A percentile compares a stretch with the other conserved stretches of the same genome.
Conservation (phyloP, 2,113 vertebrate species). For the Haemorhous mexicanus region DNA sequence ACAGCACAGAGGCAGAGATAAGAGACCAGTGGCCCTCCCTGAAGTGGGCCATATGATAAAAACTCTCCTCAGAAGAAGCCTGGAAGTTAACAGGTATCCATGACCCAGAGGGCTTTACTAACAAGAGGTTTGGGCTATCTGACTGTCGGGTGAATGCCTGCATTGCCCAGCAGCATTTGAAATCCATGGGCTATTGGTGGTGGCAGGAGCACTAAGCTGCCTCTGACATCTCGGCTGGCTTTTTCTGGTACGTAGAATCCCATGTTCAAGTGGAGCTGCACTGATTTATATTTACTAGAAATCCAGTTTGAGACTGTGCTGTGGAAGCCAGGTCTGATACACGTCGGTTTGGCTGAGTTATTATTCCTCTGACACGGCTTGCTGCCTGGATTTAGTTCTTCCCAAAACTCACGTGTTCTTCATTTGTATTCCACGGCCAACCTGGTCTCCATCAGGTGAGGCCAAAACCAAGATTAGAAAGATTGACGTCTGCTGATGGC, state of each 20-base stretch:
- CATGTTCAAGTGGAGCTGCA: background rate
- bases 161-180: background rate
- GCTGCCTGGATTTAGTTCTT: slow-evolving; percentile 11
- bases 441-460: background rate
- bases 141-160: background rate
- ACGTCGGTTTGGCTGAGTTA: background rate
- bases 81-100: background rate
- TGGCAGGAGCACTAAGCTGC: background rate
- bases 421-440: slow-evolving; percentile 7
- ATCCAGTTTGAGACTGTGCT: background rate
- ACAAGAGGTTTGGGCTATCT: background rate
- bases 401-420: slow-evolving; percentile 22
- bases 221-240: background rate
- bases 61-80: background rate
- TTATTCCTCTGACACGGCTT: background rate
- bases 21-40: background rate
- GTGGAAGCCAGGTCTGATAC: background rate
- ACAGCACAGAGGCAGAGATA: background rate
- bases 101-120: background rate
- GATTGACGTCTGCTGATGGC: background rate
- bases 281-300: slow-evolving; percentile 32
- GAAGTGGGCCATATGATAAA: background rate
- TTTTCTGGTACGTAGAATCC: background rate
- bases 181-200: fast-evolving
- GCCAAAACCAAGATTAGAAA: slow-evolving; percentile 21